These are phyloP conservation scores for Pelochelys cantorii DNA, from an alignment of 2,797 vertebrate genomes.

Conservation along the genomic window DNA sequence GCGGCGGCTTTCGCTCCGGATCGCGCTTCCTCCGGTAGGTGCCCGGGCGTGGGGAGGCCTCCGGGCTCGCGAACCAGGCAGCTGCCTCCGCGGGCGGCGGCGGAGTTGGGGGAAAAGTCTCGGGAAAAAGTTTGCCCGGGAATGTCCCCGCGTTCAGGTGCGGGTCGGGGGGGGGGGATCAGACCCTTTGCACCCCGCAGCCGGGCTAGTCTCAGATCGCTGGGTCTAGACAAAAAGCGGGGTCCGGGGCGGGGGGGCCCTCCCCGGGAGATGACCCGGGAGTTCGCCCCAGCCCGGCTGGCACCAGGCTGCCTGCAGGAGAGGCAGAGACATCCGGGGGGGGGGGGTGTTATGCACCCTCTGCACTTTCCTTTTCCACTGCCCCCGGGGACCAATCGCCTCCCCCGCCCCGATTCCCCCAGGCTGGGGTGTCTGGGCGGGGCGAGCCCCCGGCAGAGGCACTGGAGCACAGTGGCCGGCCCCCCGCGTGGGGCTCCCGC, in stretches of 20 bases:
- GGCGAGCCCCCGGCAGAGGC: too few relatives aligned
- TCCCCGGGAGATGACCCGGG: neutral
- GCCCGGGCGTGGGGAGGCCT: neutral
- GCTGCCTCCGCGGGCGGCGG: constrained; percentile 30
- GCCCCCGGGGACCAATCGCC: neutral
- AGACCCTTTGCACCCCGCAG: constrained; percentile 23
- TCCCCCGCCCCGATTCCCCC: neutral
- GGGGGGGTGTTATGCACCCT: neutral
- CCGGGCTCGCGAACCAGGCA: neutral
- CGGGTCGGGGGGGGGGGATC: constrained; percentile 54
- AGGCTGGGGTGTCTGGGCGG: neutral
- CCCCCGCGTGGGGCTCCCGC: too few relatives aligned
- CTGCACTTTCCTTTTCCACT: neutral
- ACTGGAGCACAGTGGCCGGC: too few relatives aligned
- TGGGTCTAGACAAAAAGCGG: constrained; percentile 90
- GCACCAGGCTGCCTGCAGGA: neutral
- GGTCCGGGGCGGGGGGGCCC: constrained; percentile 39
- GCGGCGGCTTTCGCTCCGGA: constrained; percentile 34
- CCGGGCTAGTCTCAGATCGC: constrained; percentile 85
- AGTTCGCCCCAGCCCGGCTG: neutral
- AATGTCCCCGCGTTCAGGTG: constrained; percentile 68
- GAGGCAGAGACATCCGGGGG: constrained; percentile 2
- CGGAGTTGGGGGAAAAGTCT: constrained; percentile 73
- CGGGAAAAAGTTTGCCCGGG: constrained; percentile 79
- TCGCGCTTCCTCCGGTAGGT: constrained; percentile 13